A percentile compares a stretch with the other conserved stretches of the same genome.
phyloP scores from a whole-genome alignment of 2,888 invertebrate species.

The Pollenia labialis region DNA sequence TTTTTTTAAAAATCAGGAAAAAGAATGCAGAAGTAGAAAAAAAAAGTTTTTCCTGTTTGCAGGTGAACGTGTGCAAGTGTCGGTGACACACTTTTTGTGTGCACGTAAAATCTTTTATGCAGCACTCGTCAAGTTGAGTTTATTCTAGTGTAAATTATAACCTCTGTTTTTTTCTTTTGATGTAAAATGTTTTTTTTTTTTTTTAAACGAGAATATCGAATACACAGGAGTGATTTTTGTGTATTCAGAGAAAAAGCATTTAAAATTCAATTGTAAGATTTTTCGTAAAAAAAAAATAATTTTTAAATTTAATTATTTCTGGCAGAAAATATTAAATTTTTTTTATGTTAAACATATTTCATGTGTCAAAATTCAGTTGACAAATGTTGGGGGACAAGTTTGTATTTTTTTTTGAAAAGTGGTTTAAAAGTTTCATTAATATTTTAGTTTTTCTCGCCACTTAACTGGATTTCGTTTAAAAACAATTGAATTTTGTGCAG shows the following conservation, averaged over 20 bases:
- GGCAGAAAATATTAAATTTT: neutral
- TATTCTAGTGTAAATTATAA: slow-evolving; percentile 23
- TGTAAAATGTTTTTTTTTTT: neutral
- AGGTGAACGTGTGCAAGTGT: slow-evolving; percentile 31
- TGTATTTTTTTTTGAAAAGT: neutral
- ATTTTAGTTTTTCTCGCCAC: neutral
- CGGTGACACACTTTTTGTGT: slow-evolving; percentile 15
- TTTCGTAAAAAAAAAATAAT: neutral
- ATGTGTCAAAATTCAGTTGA: neutral
- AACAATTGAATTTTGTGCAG: neutral
- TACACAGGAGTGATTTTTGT: neutral
- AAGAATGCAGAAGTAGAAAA: neutral
- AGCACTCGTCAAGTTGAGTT: slow-evolving; percentile 19
- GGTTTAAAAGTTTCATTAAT: neutral
- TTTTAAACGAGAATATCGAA: neutral
- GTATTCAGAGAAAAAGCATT: neutral
- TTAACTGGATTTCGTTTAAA: slow-evolving; percentile 5
- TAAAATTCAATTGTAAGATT: neutral
- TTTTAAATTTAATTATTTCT: neutral
- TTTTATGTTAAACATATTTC: neutral
- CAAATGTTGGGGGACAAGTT: neutral
- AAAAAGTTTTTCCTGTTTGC: neutral
- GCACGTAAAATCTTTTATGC: neutral
- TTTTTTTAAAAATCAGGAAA: neutral
- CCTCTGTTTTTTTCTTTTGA: neutral